Conservation (phyloP, 2,113 vertebrate genomes). For the Chloropsis cyanopogon region DNA sequence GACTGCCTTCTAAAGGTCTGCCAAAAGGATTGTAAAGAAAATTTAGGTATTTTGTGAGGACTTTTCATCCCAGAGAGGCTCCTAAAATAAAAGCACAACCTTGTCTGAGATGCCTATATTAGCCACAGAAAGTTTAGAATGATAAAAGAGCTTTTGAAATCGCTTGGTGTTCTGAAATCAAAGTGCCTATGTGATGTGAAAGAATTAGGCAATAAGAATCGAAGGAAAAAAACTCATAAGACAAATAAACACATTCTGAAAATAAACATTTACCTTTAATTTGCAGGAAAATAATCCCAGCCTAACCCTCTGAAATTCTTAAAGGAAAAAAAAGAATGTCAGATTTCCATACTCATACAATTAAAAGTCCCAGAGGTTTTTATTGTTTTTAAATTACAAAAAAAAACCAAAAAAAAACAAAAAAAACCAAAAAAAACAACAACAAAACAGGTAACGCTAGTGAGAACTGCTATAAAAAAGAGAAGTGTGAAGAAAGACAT, state of each 20-base stretch:
- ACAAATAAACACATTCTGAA: neutral
- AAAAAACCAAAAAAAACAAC: no score
- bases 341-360: neutral
- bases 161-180: neutral
- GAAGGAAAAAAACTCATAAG: neutral
- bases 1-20: neutral
- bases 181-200: neutral
- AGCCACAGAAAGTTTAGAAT: neutral
- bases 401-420: neutral
- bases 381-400: neutral
- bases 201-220: neutral
- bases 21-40: neutral
- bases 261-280: neutral
- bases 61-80: neutral
- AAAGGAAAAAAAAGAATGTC: neutral
- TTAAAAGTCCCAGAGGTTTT: neutral
- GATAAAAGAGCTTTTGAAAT: neutral
- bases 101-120: neutral
- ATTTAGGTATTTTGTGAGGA: neutral
- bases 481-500: fast-evolving
- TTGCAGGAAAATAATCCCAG: fast-evolving
- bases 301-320: neutral
- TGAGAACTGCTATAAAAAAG: neutral
- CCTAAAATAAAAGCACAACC: neutral
- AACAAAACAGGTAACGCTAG: neutral